Evolutionary conservation across 1,140 invertebrate species (phyloP).

Genomic region (Drosophila azteca): DNA sequence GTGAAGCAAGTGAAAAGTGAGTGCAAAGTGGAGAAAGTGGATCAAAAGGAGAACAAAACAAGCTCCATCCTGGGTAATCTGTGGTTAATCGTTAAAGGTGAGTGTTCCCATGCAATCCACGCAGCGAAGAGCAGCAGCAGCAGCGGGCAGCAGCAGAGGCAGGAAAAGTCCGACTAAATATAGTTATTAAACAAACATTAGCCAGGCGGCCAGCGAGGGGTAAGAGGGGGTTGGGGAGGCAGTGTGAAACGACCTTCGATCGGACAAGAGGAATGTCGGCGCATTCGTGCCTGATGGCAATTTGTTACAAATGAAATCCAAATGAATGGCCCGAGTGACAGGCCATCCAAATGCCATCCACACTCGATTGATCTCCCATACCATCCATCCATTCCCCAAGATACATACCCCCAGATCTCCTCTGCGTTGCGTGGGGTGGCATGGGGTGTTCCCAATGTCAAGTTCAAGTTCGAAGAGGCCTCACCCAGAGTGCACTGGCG

Average conservation of each 20-base stretch:
- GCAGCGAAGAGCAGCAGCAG: background rate
- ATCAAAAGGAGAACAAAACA: conserved; percentile 10
- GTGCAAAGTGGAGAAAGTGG: background rate
- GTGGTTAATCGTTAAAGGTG: conserved; percentile 79
- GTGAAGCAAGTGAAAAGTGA: conserved; percentile 5
- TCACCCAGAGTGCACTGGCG: too few species aligned
- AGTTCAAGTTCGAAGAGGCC: conserved; percentile 53
- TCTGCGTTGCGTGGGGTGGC: background rate
- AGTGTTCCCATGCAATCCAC: conserved; percentile 28
- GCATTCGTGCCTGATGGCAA: conserved; percentile 17
- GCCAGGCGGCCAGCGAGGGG: background rate
- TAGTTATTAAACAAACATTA: conserved; percentile 71
- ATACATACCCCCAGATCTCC: background rate
- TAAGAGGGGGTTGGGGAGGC: too few species aligned
- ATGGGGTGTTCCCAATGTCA: conserved; percentile 42
- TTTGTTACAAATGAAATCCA: conserved; percentile 10
- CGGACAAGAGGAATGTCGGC: background rate
- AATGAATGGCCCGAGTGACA: conserved; percentile 28
- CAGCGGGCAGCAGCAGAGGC: conserved; percentile 13
- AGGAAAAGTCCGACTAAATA: conserved; percentile 36
- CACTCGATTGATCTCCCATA: background rate
- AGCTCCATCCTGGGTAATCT: conserved; percentile 81
- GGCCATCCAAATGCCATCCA: background rate
- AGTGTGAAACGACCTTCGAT: conserved; percentile 30
- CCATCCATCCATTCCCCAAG: conserved; percentile 8